Conservation (phyloP, 35 echinoderm and acorn worm genomes). For the Strongylocentrotus purpuratus region DNA sequence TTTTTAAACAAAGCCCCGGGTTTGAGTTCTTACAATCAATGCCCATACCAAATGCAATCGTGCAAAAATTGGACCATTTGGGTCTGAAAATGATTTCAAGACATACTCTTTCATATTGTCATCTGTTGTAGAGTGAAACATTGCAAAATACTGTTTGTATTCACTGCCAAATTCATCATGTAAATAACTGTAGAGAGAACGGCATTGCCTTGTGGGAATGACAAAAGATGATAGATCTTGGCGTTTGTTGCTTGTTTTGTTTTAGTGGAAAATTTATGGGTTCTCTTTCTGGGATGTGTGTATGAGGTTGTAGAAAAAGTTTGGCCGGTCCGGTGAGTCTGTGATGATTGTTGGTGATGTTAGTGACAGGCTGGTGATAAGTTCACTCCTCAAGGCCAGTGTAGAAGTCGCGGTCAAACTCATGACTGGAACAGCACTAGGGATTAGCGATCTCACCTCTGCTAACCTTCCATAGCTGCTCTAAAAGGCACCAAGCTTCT, state of each 20-base stretch:
- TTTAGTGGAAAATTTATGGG: neutral
- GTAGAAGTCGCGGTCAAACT: neutral
- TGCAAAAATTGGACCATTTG: neutral
- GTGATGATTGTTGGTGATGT: neutral
- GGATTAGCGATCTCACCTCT: neutral
- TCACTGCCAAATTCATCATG: neutral
- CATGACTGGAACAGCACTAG: neutral
- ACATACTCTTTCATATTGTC: neutral
- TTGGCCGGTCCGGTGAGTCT: neutral
- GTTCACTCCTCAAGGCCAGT: neutral
- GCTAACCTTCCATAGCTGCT: neutral
- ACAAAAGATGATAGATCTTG: neutral
- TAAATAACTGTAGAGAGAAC: neutral
- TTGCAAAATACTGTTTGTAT: neutral
- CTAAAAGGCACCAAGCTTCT: neutral
- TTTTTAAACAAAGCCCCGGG: no score
- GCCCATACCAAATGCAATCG: neutral
- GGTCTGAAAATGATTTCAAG: neutral
- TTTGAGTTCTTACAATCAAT: constrained; percentile 3
- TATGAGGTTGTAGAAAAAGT: neutral
- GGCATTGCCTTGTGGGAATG: neutral
- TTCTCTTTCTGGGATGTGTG: neutral
- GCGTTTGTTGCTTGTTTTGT: neutral
- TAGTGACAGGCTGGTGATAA: neutral
- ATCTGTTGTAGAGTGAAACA: constrained; percentile 7